Evolutionary conservation across 2,888 invertebrate genomes (phyloP).

Genomic region (Xiphydria camelus): DNA sequence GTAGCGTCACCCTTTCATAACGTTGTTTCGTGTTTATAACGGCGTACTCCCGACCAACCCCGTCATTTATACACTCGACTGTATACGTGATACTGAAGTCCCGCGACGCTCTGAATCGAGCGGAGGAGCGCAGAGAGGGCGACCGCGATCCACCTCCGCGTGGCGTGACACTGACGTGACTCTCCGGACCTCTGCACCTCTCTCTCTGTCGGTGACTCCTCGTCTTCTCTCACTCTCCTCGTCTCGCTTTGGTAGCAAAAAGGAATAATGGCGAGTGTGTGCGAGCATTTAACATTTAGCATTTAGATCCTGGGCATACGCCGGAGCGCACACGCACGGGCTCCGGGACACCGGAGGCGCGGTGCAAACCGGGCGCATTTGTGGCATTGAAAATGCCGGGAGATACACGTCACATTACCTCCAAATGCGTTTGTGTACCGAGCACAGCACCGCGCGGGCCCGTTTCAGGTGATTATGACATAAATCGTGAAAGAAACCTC

Average conservation of each 20-base stretch:
- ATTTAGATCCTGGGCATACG: too few species aligned
- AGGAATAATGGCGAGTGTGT: constrained; percentile 47
- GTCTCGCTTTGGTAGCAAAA: constrained; percentile 20
- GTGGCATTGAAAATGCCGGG: constrained; percentile 43
- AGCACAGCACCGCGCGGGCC: constrained; percentile 10
- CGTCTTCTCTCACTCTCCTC: background rate
- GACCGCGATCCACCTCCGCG: background rate
- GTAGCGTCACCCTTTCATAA: constrained; percentile 29
- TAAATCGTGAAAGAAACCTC: constrained; percentile 47
- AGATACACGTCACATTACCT: constrained; percentile 50
- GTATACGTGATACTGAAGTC: constrained; percentile 18
- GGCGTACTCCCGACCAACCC: constrained; percentile 23
- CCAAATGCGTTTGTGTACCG: constrained; percentile 45
- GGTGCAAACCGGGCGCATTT: constrained; percentile 31
- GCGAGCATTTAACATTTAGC: constrained; percentile 44
- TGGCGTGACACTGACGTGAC: background rate
- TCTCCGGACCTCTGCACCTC: background rate
- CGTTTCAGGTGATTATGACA: constrained; percentile 49
- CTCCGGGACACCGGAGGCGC: constrained; percentile 11
- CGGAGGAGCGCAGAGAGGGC: background rate
- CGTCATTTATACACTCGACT: constrained; percentile 24
- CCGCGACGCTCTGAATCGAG: background rate
- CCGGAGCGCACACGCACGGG: background rate
- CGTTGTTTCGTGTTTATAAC: constrained; percentile 35
- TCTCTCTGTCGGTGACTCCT: background rate